A percentile compares a stretch with the other conserved stretches of the same genome.
Evolutionary conservation across 2,113 vertebrate genomes (phyloP).

Genomic region (Zootoca vivipara): DNA sequence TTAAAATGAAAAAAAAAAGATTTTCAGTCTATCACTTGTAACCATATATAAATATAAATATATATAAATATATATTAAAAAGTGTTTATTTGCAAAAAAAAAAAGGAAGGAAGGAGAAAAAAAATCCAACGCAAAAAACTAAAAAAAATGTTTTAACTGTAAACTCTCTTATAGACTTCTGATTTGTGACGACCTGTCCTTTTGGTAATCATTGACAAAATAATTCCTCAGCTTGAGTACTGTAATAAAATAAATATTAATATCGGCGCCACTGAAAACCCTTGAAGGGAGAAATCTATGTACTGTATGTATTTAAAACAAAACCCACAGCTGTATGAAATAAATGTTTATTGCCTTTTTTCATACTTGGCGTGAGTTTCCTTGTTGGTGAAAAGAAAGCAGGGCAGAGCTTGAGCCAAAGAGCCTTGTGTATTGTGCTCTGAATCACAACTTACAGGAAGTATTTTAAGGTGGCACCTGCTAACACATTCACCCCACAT

Average conservation of each 20-base stretch:
- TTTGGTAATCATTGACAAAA: conserved; percentile 62
- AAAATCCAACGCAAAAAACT: conserved; percentile 7
- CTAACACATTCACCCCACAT: too few relatives aligned
- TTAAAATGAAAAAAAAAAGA: conserved; percentile 46
- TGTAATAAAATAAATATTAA: conserved; percentile 54
- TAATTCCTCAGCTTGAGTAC: conserved; percentile 56
- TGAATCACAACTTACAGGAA: too few relatives aligned
- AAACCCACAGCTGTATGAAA: conserved; percentile 72
- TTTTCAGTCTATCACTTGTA: conserved; percentile 77
- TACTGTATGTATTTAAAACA: conserved; percentile 77
- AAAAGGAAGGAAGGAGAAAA: background rate
- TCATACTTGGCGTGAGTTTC: background rate
- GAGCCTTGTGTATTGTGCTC: too few relatives aligned
- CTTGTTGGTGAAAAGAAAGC: background rate
- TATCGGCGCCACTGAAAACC: conserved; percentile 40
- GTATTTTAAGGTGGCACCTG: too few relatives aligned
- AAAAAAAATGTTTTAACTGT: conserved; percentile 73
- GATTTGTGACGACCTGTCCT: conserved; percentile 74
- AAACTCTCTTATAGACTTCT: conserved; percentile 72
- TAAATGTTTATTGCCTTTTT: conserved; percentile 81
- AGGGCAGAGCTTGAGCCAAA: too few relatives aligned
- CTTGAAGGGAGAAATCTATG: conserved; percentile 56
- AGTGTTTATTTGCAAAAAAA: conserved; percentile 81
- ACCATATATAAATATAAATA: conserved; percentile 80
- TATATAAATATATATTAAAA: conserved; percentile 75